These are phyloP conservation scores for Neuroterus valhalla DNA, from an alignment of 1,140 invertebrate species.

Conservation along the genomic window DNA sequence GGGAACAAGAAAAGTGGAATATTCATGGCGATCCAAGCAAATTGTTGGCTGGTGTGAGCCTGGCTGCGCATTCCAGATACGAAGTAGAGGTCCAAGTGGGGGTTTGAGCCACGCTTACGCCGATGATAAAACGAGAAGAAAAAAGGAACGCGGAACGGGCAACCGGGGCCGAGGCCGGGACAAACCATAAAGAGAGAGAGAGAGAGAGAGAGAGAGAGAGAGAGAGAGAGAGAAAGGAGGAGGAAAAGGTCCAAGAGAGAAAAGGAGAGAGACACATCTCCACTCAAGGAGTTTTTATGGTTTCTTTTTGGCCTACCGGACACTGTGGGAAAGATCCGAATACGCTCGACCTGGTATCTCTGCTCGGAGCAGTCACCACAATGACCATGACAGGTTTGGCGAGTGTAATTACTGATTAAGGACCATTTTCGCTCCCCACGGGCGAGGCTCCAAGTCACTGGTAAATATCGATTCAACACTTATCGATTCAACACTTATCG, in stretches of 20 bases:
- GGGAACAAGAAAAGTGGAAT: constrained; percentile 49
- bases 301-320: constrained; percentile 61
- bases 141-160: constrained; percentile 16
- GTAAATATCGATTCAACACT: constrained; percentile 41
- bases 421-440: constrained; percentile 35
- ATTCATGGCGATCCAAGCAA: constrained; percentile 51
- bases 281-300: constrained; percentile 42
- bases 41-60: constrained; percentile 53
- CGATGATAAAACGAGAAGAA: constrained; percentile 39
- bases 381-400: constrained; percentile 32
- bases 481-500: constrained; percentile 37
- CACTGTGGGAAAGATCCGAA: constrained; percentile 71
- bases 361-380: constrained; percentile 35
- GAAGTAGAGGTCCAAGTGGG: constrained; percentile 46
- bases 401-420: constrained; percentile 55
- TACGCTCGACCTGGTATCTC: constrained; percentile 48
- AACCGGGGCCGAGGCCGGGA: too few relatives aligned
- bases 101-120: constrained; percentile 58
- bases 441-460: constrained; percentile 6
- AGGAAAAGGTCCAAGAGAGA: constrained; percentile 1
- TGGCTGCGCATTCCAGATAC: constrained; percentile 54
- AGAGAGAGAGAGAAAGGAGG: not conserved
- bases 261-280: constrained; percentile 41
- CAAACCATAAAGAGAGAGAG: too few relatives aligned
- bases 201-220: not conserved